Base-by-base conservation (phyloP, 2,888 invertebrate genomes). In the Aradus depressus region DNA sequence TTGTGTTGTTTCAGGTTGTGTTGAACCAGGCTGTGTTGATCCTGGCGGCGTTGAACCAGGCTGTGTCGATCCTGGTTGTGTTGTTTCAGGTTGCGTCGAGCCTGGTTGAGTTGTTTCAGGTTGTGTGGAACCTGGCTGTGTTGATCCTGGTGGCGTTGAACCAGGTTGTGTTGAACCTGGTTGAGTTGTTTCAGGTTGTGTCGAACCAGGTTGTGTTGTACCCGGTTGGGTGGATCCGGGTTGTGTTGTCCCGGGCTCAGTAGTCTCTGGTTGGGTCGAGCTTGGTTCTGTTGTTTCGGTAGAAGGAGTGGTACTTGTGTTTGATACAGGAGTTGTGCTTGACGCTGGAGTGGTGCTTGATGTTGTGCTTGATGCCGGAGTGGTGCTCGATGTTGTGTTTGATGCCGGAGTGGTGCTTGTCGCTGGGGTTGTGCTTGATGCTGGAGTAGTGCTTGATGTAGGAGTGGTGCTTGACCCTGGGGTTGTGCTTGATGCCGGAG, bases 141-240 rank as follows among this genome's bases (percentile, higher is more conserved):
- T 62, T 16, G 64, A 62, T 31, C 62, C 59, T 51, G 16, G 52
- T 50, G 52, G 51, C 56, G 64, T 62, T 18, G 64, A 61, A 28
- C 62, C 59, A 50, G 62, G 54, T 59, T 60, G 8, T 3, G 62
- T 51, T 59, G 19, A 60, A 22, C 56, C 55, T 34, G 62, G 54
- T 60, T 60, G 10, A 2, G 62, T 51, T 59, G 19, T 60, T 28
- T 56, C 55, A 25, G 62, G 54, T 59, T 60, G 8, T 3, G 62
- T 51, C 58, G 19, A 60, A 25, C 56, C 55, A 31, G 62, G 54
- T 59, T 60, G 12, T 3, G 62, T 51, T 58, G 21, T 60, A 28
- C 56, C 56, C 28, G 45, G 6, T 56, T 52, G 14, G 60, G 50
- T 37, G 63, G 45, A 34, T 22, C 57, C 55, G n/a, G 60, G 50